Percentiles rank a stretch among this genome's conserved stretches.
Conservation (phyloP, 1,140 invertebrate species). For the Helicoverpa armigera region DNA sequence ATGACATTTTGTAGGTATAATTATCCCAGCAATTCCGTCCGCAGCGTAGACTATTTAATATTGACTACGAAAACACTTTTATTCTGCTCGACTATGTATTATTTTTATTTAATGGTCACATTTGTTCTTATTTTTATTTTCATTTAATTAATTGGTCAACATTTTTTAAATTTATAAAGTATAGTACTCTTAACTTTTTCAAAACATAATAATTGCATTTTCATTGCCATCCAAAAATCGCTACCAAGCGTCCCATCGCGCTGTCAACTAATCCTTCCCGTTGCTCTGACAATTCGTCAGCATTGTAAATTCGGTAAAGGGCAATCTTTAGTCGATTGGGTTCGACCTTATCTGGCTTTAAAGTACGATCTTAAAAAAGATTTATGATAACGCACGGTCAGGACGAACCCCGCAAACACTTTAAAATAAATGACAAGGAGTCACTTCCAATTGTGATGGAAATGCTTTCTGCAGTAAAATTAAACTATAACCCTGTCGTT, state of each 20-base stretch:
- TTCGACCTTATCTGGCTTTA: constrained; percentile 85
- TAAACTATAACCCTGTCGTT: constrained; percentile 85
- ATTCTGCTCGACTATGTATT: not conserved
- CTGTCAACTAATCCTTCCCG: constrained; percentile 60
- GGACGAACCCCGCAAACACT: constrained; percentile 80
- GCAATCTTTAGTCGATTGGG: constrained; percentile 84
- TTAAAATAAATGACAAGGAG: constrained; percentile 87
- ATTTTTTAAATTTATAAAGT: too few species aligned
- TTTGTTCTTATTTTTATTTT: too few species aligned
- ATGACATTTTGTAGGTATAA: not conserved
- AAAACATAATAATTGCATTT: not conserved
- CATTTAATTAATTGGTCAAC: too few species aligned
- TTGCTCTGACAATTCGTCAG: constrained; percentile 79
- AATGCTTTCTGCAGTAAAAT: constrained; percentile 86
- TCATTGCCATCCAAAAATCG: constrained; percentile 1
- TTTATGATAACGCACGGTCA: constrained; percentile 85
- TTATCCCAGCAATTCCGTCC: not conserved
- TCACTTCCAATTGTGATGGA: constrained; percentile 86
- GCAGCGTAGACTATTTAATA: not conserved
- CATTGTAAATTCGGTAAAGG: constrained; percentile 80
- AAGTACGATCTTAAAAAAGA: constrained; percentile 85
- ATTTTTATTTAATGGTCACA: too few species aligned
- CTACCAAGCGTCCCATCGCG: constrained; percentile 52
- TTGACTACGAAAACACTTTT: not conserved
- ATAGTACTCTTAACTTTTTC: too few species aligned